Base-by-base conservation (phyloP, 2,888 invertebrate species). In the Sarcophaga carnaria region DNA sequence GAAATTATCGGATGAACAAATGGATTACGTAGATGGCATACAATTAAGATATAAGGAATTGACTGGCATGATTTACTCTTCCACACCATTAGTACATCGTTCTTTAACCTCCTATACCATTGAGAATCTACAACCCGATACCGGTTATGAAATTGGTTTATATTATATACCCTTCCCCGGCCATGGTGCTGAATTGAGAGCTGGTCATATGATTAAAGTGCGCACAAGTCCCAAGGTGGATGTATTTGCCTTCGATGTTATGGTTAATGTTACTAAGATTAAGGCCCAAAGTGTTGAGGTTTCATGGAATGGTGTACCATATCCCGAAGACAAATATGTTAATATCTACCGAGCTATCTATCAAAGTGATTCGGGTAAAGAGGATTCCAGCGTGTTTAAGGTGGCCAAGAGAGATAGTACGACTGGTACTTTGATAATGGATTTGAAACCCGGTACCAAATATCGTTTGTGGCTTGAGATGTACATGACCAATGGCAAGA, bases 381-480 rank as follows among this genome's bases (percentile, higher is more conserved):
- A 97, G 90, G 96, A 96, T 90, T 96, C 94, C 77, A 96, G 95
- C 90, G 95, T 95, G 0, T 97, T 96, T 91, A 96, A 96, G 93
- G 95, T 96, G 60, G 96, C 96, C 12, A 96, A 96, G 90, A 94
- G 96, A 81, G 96, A 96, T 91, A 95, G 96, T 12, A 95, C 95
- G 2, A 95, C 96, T 0, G 95, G 95, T 89, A 95, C 96, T 0
- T 93, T 95, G 25, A 95, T 96, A 54, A 94, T 94, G 90, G 96
- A 96, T 87, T 94, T 97, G 62, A 96, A 96, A 91, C 96, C 98
- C 0, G 96, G 97, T 74, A 96, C 97, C 20, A 92, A 97, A 90
- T 98, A 98, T 92, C 96, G 97, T 67, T 94, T 98, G 27, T 98
- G 98, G 98, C 93, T 98, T 88, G 98, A 98, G 91, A 95, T 98